These are phyloP conservation scores for Spisula solida DNA, from an alignment of 2,888 invertebrate genomes.

Conservation along the genomic window DNA sequence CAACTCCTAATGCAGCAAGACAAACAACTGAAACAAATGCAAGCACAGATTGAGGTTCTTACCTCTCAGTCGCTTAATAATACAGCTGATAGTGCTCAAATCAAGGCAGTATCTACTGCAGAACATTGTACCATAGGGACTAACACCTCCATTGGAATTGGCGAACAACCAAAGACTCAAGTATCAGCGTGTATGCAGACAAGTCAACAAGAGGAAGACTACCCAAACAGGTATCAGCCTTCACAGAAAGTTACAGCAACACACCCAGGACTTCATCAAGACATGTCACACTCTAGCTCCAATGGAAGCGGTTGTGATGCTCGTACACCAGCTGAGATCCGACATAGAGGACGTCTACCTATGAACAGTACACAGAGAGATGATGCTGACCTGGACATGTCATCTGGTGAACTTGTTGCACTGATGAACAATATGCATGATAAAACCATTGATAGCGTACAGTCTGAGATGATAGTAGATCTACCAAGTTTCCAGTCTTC, in stretches of 20 bases:
- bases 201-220: constrained; percentile 47
- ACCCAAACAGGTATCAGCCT: neutral
- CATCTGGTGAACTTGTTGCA: constrained; percentile 78
- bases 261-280: constrained; percentile 18
- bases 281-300: constrained; percentile 67
- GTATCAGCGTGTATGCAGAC: constrained; percentile 72
- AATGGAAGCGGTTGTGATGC: constrained; percentile 69
- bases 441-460: constrained; percentile 81
- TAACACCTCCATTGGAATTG: constrained; percentile 59
- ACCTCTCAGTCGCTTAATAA: constrained; percentile 67
- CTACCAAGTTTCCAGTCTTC: constrained; percentile 84
- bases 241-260: neutral
- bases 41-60: constrained; percentile 84
- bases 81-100: constrained; percentile 48
- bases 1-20: constrained; percentile 84
- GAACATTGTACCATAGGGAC: constrained; percentile 63
- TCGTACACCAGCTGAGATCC: constrained; percentile 77
- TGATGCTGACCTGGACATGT: constrained; percentile 72
- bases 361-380: constrained; percentile 80
- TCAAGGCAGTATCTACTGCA: neutral
- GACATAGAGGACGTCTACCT: constrained; percentile 75
- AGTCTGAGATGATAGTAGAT: constrained; percentile 85
- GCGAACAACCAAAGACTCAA: constrained; percentile 55
- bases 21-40: constrained; percentile 83
- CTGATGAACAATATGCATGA: constrained; percentile 80